A percentile compares a stretch with the other conserved stretches of the same genome.
Conservation (phyloP, 2,113 vertebrate species). For the Lamprotornis superbus region DNA sequence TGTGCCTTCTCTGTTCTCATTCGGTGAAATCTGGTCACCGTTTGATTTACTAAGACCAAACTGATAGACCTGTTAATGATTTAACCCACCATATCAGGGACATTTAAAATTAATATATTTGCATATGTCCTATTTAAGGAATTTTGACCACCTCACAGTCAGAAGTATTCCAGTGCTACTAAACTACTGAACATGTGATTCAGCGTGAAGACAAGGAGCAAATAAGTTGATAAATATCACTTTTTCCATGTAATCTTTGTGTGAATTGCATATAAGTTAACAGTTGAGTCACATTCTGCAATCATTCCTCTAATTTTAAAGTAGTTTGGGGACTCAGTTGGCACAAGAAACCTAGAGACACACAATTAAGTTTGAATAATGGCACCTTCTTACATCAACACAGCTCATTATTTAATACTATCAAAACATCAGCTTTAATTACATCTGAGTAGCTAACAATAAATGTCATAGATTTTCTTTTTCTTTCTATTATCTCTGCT, state of each 20-base stretch:
- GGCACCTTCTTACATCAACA: neutral
- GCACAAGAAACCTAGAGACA: neutral
- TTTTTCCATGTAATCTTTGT: neutral
- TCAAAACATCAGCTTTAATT: slow-evolving; percentile 11
- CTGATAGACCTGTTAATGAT: neutral
- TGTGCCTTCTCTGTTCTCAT: neutral
- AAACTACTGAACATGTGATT: neutral
- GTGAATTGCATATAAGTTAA: neutral
- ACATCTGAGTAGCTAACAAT: neutral
- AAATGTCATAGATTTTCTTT: neutral
- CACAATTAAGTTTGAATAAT: slow-evolving; percentile 16
- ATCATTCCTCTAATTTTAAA: neutral
- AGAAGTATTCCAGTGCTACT: neutral
- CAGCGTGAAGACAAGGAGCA: neutral
- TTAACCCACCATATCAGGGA: neutral
- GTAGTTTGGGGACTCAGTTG: neutral
- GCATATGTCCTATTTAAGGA: neutral
- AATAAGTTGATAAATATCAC: neutral
- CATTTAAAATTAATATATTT: neutral
- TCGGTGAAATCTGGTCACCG: neutral
- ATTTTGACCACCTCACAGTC: neutral
- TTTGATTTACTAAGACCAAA: neutral
- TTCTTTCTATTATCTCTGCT: neutral
- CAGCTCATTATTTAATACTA: slow-evolving; percentile 6
- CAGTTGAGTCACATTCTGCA: neutral